Percentiles rank a stretch among this genome's conserved stretches.
Evolutionary conservation across 2,113 vertebrate species (phyloP).

Genomic region (Pachypanchax playfairii): DNA sequence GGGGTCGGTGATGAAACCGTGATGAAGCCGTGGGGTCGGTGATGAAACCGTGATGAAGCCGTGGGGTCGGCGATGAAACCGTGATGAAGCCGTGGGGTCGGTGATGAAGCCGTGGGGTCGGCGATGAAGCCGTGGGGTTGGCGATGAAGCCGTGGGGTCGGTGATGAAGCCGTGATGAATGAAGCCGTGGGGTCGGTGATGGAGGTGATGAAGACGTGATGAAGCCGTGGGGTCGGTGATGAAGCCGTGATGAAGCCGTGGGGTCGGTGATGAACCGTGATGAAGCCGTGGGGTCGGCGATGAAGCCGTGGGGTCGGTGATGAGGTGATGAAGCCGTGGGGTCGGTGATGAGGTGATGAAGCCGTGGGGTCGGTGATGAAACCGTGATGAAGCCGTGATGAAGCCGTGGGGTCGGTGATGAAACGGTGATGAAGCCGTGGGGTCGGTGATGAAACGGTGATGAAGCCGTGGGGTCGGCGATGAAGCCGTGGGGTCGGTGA

Average conservation of each 20-base stretch:
- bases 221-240: slow-evolving; percentile 62
- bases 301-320: too few relatives aligned
- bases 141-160: slow-evolving; percentile 48
- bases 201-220: slow-evolving; percentile 98
- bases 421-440: slow-evolving; percentile 41
- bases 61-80: too few relatives aligned
- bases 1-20: slow-evolving; percentile 87
- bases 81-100: slow-evolving; percentile 48
- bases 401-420: slow-evolving; percentile 87
- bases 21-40: slow-evolving; percentile 48
- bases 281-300: slow-evolving; percentile 48
- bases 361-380: slow-evolving; percentile 48
- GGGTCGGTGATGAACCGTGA: slow-evolving; percentile 41
- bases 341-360: slow-evolving; percentile 81
- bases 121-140: slow-evolving; percentile 48
- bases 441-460: slow-evolving; percentile 85
- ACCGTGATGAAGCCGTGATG: slow-evolving; percentile 80
- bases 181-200: too few relatives aligned
- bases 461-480: too few relatives aligned
- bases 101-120: slow-evolving; percentile 48
- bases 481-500: slow-evolving; percentile 97
- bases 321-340: slow-evolving; percentile 98
- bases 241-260: too few relatives aligned
- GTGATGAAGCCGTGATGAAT: too few relatives aligned
- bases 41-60: too few relatives aligned